These are phyloP conservation scores for Cossypha niveicapilla DNA, from an alignment of 2,797 vertebrate species.

Conservation along the genomic window DNA sequence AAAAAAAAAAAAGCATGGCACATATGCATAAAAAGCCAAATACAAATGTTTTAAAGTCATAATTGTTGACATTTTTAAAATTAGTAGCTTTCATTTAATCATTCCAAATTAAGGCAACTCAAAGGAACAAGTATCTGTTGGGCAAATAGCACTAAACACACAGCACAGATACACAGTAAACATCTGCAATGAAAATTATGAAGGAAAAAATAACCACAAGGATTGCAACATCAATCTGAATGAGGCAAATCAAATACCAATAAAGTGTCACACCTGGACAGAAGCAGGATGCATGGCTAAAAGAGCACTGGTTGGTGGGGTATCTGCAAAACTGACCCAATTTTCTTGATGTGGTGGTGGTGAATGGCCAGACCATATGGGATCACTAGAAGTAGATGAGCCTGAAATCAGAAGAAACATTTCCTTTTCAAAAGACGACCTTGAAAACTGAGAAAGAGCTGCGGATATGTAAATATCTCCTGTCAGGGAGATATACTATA, in stretches of 20 bases:
- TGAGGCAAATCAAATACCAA: conserved; percentile 82
- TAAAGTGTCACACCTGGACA: conserved; percentile 92
- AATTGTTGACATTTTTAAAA: not conserved
- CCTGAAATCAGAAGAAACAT: conserved; percentile 74
- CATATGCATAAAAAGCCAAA: conserved; percentile 69
- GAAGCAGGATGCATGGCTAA: conserved; percentile 95
- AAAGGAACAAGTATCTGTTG: conserved; percentile 17
- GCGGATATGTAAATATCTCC: not conserved
- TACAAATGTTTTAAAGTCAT: conserved; percentile 31
- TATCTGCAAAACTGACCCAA: conserved; percentile 99
- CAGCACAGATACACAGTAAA: conserved; percentile 48
- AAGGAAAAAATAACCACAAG: not conserved
- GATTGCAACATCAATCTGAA: conserved; percentile 65
- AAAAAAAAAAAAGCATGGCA: conserved; percentile 46
- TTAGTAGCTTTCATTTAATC: not conserved
- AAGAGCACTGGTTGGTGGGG: conserved; percentile 93
- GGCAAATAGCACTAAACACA: conserved; percentile 26
- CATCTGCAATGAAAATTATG: conserved; percentile 51
- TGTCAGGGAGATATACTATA: not conserved
- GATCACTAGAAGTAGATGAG: conserved; percentile 84
- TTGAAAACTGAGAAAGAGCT: not conserved
- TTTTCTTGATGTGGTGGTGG: conserved; percentile 95
- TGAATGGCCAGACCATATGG: conserved; percentile 92
- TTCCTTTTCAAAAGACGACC: conserved; percentile 30
- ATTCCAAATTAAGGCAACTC: conserved; percentile 21